phyloP scores from a whole-genome alignment of 2,888 invertebrate genomes.

The Helleia helle region DNA sequence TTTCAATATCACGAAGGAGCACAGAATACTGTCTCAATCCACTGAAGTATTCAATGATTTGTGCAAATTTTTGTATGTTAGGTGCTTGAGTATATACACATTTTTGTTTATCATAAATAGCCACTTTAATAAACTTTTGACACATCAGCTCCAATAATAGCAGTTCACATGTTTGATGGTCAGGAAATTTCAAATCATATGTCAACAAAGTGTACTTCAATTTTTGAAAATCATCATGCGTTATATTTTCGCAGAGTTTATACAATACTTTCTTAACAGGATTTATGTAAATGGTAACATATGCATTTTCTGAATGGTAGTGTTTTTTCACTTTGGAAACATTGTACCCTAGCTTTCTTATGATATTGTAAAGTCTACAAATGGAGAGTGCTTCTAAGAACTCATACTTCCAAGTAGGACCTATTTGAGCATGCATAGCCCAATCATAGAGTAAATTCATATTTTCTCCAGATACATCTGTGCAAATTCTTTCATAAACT shows the following conservation, averaged over 20 bases:
- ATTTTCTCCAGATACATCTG: conserved; percentile 31
- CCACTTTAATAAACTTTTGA: conserved; percentile 42
- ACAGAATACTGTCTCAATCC: conserved; percentile 33
- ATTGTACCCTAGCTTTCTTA: conserved; percentile 50
- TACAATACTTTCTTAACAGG: conserved; percentile 53
- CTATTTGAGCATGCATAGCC: conserved; percentile 42
- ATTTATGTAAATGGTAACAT: conserved; percentile 36
- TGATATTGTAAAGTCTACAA: conserved; percentile 45
- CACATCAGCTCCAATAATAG: conserved; percentile 52
- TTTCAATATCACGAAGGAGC: conserved; percentile 37
- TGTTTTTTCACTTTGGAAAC: conserved; percentile 34
- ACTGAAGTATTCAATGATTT: conserved; percentile 41
- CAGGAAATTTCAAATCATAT: conserved; percentile 38
- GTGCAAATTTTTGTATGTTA: conserved; percentile 35
- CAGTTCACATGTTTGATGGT: conserved; percentile 49
- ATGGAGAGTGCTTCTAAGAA: conserved; percentile 56
- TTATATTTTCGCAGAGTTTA: conserved; percentile 51
- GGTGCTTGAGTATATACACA: conserved; percentile 24
- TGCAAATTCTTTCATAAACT: conserved; percentile 44
- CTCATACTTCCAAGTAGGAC: conserved; percentile 47
- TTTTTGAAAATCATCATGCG: conserved; percentile 34
- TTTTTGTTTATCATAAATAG: conserved; percentile 18
- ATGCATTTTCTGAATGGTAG: conserved; percentile 37
- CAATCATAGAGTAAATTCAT: conserved; percentile 51
- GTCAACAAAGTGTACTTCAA: conserved; percentile 44